These are phyloP conservation scores for Mionectes olivaceus DNA, from an alignment of 2,797 vertebrate species.

Conservation along the genomic window DNA sequence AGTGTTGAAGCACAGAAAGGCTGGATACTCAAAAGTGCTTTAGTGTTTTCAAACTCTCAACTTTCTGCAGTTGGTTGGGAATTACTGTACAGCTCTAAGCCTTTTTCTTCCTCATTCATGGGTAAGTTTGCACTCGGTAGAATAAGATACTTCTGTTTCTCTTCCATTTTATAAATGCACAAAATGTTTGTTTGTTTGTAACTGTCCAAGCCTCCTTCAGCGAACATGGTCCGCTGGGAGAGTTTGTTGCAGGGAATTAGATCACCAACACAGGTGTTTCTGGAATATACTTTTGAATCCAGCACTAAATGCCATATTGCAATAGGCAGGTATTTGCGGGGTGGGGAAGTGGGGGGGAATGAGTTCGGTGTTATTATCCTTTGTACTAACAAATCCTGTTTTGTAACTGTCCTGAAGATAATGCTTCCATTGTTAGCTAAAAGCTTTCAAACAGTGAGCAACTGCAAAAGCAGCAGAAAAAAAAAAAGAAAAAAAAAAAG, in stretches of 20 bases:
- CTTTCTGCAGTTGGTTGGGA: constrained; percentile 76
- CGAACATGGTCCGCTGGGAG: neutral
- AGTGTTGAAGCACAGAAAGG: constrained; percentile 76
- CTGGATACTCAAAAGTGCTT: constrained; percentile 72
- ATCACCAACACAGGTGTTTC: constrained; percentile 75
- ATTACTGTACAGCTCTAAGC: constrained; percentile 69
- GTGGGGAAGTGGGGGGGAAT: neutral
- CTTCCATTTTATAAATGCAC: constrained; percentile 46
- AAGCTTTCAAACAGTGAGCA: constrained; percentile 73
- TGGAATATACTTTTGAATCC: constrained; percentile 25
- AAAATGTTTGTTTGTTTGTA: neutral
- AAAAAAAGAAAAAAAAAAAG: neutral
- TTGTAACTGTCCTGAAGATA: constrained; percentile 79
- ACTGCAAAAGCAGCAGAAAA: constrained; percentile 54
- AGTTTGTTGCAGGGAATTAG: constrained; percentile 31
- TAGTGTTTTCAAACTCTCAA: constrained; percentile 77
- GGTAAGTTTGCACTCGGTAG: constrained; percentile 87
- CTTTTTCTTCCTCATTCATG: constrained; percentile 80
- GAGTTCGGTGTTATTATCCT: constrained; percentile 71
- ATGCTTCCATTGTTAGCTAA: constrained; percentile 79
- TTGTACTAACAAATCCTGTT: constrained; percentile 78
- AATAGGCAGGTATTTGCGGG: constrained; percentile 43
- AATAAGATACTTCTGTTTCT: constrained; percentile 71
- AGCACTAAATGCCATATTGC: constrained; percentile 18
- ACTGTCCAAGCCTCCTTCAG: neutral